Evolutionary conservation across 2,113 vertebrate genomes (phyloP).

Genomic region (Epinephelus fuscoguttatus): DNA sequence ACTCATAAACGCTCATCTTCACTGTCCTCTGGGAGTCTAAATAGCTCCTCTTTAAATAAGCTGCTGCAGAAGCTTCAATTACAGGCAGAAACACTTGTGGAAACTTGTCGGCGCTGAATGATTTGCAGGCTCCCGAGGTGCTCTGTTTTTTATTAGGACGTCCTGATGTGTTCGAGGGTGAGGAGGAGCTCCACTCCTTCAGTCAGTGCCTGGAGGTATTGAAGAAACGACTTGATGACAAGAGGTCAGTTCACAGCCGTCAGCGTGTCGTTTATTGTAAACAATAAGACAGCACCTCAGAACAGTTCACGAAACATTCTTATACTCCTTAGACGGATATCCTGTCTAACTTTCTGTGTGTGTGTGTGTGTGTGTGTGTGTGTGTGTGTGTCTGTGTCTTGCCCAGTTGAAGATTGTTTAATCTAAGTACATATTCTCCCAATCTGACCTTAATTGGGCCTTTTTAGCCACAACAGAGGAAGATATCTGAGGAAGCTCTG

Average conservation of each 20-base stretch:
- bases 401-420: too few relatives aligned
- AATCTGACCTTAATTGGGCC: too few relatives aligned
- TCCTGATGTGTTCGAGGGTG: background rate
- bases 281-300: too few relatives aligned
- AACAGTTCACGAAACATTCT: too few relatives aligned
- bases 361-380: too few relatives aligned
- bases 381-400: too few relatives aligned
- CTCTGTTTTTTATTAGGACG: background rate
- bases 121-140: constrained; percentile 30
- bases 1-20: constrained; percentile 2
- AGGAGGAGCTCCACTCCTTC: background rate
- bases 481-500: constrained; percentile 8
- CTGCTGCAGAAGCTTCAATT: constrained; percentile 31
- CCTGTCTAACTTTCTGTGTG: too few relatives aligned
- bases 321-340: too few relatives aligned
- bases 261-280: too few relatives aligned
- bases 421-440: too few relatives aligned
- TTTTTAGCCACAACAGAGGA: background rate
- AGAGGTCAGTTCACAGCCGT: too few relatives aligned
- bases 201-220: background rate
- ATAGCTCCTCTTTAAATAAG: constrained; percentile 47
- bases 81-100: constrained; percentile 38
- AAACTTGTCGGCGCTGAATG: constrained; percentile 45
- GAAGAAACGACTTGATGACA: too few relatives aligned
- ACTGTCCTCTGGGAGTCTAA: constrained; percentile 10